Base-by-base conservation (phyloP, 2,113 vertebrate species). In the Centropristis striata region DNA sequence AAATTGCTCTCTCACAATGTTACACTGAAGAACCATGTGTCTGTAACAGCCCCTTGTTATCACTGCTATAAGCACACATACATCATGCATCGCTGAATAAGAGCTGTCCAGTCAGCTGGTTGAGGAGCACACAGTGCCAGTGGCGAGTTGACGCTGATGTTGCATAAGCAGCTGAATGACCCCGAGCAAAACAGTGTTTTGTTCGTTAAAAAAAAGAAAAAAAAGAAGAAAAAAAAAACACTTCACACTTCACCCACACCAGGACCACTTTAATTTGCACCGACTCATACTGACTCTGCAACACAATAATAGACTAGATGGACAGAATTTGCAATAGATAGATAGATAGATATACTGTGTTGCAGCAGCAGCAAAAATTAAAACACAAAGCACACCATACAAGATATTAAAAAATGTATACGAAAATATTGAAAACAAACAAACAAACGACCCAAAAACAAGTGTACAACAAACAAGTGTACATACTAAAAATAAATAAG, bases 101-200 rank as follows among this genome's bases (percentile, higher is more conserved):
- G 36, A 65, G 57, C 27, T 44, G 60, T 72, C 54, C 42, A 28
- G 58, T 82, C 80, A 78, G 83, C 83, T 82, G 80, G 60, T 47
- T 23, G 75, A 70, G 60, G n/a, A 58, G 63, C 68, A 16, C 42
- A 20, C 50, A 23, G 69, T 68, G 74, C 72, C 70, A 55, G 75
- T 41, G 86, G 75, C 50, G 18, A 70, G 60, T 59, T 60, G 71
- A 85, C 0, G 21, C 72, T 77, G 53, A 47, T 37, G 64, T 81
- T 89, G 71, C 79, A 66, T 84, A 89, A 84, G 80, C 54, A 68
- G 73, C 78, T 47, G 63, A 61, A 37, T 12, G 23, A 13, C 51
- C 49, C n/a, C 21, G 4, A 68, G 71, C 60, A 85, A 85, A 79
- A 71, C 71, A 63, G 15, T 25, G 44, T 74, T 2, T 68, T 64